Evolutionary conservation across 2,888 invertebrate genomes (phyloP), one percentile per base, ranked within the genome.

Genomic region (Tipula confusa): DNA sequence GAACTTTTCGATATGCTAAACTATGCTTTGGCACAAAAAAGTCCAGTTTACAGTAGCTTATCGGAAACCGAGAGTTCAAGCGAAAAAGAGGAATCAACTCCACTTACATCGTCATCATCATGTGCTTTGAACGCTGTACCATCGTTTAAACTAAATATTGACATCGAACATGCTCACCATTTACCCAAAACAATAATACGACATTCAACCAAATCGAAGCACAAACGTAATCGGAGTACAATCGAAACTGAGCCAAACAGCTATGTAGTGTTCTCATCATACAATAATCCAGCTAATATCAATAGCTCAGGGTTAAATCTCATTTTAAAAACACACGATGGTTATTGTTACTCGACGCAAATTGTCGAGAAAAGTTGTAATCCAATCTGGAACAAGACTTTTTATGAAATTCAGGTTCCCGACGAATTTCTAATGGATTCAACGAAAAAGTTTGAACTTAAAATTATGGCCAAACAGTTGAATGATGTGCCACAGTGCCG

Each of bases 191-290:
- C 80, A 5, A 5, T 29, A n/a, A 29, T 31, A 1, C 80, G 80
- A 7, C 86, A 87, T 80, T 87, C 88, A 86, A 86, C 84, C 86
- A 88, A 86, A 86, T 86, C 85, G 24, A 84, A 6, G 85, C 29
- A 80, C 6, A 80, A 80, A 82, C 85, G 85, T 29, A 87, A 87
- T 29, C 87, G 88, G 13, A 87, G 87, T 85, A 87, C 87, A 15
- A 86, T 91, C 83, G 88, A 89, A 24, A 88, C 91, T 13, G 89
- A 91, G 82, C 93, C 93, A 9, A 91, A 91, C 86, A 91, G 92
- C 64, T 93, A 93, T 86, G 93, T 93, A 9, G 92, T 92, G 82
- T 93, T 93, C 87, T 92, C 92, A 86, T 90, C 91, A 2, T 81
- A 83, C 31, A 82, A 84, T 9, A 29, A 80, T 7, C 92, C 92